Evolutionary conservation across 1,140 invertebrate species (phyloP).

Genomic region (Epicauta chinensis): DNA sequence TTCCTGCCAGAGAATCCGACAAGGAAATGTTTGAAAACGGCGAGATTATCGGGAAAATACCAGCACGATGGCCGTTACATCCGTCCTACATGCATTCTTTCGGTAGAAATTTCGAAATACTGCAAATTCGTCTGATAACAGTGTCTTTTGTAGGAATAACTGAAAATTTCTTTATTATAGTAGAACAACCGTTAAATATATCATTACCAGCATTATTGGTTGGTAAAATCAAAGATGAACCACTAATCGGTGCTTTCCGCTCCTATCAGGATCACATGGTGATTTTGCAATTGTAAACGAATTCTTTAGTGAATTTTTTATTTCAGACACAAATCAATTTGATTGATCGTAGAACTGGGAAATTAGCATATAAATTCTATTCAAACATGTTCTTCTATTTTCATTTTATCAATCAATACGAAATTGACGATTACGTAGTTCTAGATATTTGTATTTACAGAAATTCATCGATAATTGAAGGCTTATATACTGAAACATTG

Average conservation of each 20-base stretch:
- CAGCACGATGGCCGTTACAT: constrained; percentile 66
- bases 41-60: constrained; percentile 60
- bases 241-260: constrained; percentile 56
- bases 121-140: too few species aligned
- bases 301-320: too few species aligned
- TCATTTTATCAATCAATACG: constrained; percentile 86
- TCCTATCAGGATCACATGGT: constrained; percentile 68
- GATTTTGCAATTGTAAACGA: too few species aligned
- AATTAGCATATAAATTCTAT: constrained; percentile 53
- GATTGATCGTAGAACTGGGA: constrained; percentile 56
- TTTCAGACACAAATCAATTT: constrained; percentile 74
- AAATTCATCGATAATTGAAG: constrained; percentile 74
- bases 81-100: constrained; percentile 88
- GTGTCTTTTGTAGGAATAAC: too few species aligned
- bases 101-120: too few species aligned
- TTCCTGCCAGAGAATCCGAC: constrained; percentile 48
- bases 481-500: constrained; percentile 76
- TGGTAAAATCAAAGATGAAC: constrained; percentile 55
- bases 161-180: constrained; percentile 74
- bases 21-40: constrained; percentile 60
- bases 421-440: constrained; percentile 61
- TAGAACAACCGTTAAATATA: constrained; percentile 76
- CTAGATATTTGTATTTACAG: constrained; percentile 80
- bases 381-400: constrained; percentile 77
- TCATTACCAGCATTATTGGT: constrained; percentile 54